A percentile compares a stretch with the other conserved stretches of the same genome.
These are phyloP conservation scores for Sminthopsis crassicaudata DNA, from an alignment of 2,113 vertebrate genomes.

Conservation along the genomic window DNA sequence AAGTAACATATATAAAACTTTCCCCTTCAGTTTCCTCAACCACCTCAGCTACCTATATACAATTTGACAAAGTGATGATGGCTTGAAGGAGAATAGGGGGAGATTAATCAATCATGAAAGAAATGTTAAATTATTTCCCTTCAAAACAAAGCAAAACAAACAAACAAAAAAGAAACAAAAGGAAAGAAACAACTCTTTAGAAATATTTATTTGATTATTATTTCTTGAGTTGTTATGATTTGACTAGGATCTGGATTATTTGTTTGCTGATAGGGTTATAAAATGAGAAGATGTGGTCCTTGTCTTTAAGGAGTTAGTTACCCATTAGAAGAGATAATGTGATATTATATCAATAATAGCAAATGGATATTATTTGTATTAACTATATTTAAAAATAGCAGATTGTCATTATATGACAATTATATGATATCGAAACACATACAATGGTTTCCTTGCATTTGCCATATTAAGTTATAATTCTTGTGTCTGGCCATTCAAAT, in stretches of 20 bases:
- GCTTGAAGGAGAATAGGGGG: background rate
- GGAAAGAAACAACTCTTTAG: background rate
- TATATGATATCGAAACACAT: background rate
- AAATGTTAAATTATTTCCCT: background rate
- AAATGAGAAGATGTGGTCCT: background rate
- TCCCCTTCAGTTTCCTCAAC: too few relatives aligned
- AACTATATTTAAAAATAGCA: background rate
- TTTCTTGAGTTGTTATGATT: background rate
- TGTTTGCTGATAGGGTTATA: background rate
- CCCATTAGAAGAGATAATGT: background rate
- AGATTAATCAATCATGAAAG: background rate
- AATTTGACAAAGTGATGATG: too few relatives aligned
- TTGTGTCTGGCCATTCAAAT: background rate
- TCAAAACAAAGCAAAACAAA: too few relatives aligned
- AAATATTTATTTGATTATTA: slow-evolving; percentile 7
- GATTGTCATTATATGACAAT: background rate
- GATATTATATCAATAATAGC: background rate
- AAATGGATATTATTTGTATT: background rate
- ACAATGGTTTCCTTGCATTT: background rate
- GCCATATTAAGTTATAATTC: background rate
- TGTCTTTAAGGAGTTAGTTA: background rate
- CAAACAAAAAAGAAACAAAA: background rate
- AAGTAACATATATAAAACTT: too few relatives aligned
- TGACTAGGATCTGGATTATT: background rate
- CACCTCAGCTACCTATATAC: too few relatives aligned